Base-by-base conservation (phyloP, 1,140 invertebrate species). In the Drosophila nasuta region DNA sequence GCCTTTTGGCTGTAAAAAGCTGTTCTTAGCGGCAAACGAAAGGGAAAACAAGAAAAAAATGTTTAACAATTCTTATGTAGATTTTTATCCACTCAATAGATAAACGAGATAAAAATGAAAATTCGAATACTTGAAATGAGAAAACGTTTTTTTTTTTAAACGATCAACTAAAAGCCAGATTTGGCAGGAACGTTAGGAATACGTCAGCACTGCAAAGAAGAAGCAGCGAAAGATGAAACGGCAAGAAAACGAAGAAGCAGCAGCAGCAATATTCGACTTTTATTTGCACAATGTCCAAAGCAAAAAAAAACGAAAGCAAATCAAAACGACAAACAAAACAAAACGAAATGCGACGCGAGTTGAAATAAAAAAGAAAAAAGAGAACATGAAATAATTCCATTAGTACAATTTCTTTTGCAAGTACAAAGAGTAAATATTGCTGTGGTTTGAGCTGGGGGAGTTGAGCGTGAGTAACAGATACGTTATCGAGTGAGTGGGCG, bases 371-470 rank as follows among this genome's bases (percentile, higher is more conserved):
- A 52, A 69, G 75, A 71, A 75, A 52, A 70, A 74, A 54, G 49
- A 79, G 77, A 87, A 87, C 80, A 91, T 86, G 70, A 91, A 82
- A 91, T 91, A 91, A 91, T 91, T 91, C 91, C 91, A 91, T 91
- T 91, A 91, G 91, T 91, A 85, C 86, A 91, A 91, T 91, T 91
- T 91, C 86, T 91, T 91, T 91, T 91, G 83, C 91, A 91, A 91
- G 89, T 83, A 91, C 90, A 91, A 85, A 91, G 86, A 91, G 78
- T 85, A 91, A 91, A 91, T 91, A 91, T 88, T 83, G 74, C 79
- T 65, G 35, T 38, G 52, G 52, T 4, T 1, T 7, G 28, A 1
- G 41, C 13, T 45, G 3, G 49, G 51, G 7, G 25, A 49, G n/a
- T 30, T 25, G 11, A 33, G 28, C 6, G 10, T 13, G 6, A n/a